phyloP scores from a whole-genome alignment of 2,797 vertebrate genomes.

The Spinibarbus caldwelli region DNA sequence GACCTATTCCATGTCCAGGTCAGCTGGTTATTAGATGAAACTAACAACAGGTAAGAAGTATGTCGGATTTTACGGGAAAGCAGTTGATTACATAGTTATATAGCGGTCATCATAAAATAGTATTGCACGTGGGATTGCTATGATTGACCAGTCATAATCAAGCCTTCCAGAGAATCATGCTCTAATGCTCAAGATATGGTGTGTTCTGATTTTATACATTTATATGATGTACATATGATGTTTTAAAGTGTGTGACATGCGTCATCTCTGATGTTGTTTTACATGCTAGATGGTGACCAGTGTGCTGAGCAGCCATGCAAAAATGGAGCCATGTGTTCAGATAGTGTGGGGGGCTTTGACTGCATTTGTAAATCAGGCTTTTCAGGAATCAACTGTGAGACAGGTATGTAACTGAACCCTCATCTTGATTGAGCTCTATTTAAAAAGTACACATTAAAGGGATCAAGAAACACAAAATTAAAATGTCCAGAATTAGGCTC shows the following conservation, averaged over 20 bases:
- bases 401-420: conserved; percentile 62
- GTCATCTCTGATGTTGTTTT: neutral
- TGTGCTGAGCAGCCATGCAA: conserved; percentile 77
- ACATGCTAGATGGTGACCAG: conserved; percentile 79
- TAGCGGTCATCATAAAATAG: neutral
- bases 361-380: conserved; percentile 82
- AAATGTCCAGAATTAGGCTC: neutral
- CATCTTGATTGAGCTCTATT: neutral
- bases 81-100: neutral
- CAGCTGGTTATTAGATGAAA: neutral
- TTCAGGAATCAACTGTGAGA: conserved; percentile 76
- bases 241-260: neutral
- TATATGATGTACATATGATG: too few species aligned
- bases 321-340: conserved; percentile 81
- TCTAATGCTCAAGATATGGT: neutral
- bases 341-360: conserved; percentile 83
- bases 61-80: neutral
- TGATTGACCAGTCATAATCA: neutral
- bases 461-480: neutral
- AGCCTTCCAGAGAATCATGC: neutral
- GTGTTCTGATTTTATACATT: neutral
- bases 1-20: neutral
- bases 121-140: neutral
- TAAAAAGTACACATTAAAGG: neutral
- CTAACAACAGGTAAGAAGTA: neutral